Conservation (phyloP, 2,797 vertebrate species). For the Danio albolineatus region DNA sequence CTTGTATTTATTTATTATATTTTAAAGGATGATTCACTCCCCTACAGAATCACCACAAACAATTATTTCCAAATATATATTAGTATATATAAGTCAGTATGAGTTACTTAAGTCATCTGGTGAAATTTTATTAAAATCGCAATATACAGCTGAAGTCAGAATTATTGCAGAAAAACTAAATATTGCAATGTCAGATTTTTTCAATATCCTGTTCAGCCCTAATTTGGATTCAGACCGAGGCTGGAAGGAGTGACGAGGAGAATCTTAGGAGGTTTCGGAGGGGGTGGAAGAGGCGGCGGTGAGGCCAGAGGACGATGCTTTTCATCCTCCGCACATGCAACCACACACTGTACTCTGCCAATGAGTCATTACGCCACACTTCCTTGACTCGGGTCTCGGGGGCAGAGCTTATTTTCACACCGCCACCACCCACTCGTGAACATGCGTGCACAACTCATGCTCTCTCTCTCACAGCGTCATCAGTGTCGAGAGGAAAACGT, state of each 20-base stretch:
- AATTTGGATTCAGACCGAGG: constrained; percentile 25
- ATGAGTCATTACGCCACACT: constrained; percentile 67
- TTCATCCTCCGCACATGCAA: constrained; percentile 62
- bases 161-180: no score
- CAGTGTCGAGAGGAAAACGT: constrained; percentile 5
- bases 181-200: no score
- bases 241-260: neutral
- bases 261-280: constrained; percentile 8
- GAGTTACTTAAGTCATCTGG: no score
- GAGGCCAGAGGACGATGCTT: constrained; percentile 48
- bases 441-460: constrained; percentile 32
- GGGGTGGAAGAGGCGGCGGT: neutral
- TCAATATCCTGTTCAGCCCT: no score
- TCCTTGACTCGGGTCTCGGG: constrained; percentile 39
- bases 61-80: no score
- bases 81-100: no score
- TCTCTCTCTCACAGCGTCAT: constrained; percentile 11
- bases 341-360: constrained; percentile 46
- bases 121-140: no score
- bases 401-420: constrained; percentile 49
- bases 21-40: no score
- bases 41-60: no score
- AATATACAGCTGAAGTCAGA: no score
- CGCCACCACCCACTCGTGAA: constrained; percentile 22
- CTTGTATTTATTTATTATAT: no score